These are phyloP conservation scores for Rhodinocichla rosea DNA, from an alignment of 2,113 vertebrate genomes.

Conservation along the genomic window DNA sequence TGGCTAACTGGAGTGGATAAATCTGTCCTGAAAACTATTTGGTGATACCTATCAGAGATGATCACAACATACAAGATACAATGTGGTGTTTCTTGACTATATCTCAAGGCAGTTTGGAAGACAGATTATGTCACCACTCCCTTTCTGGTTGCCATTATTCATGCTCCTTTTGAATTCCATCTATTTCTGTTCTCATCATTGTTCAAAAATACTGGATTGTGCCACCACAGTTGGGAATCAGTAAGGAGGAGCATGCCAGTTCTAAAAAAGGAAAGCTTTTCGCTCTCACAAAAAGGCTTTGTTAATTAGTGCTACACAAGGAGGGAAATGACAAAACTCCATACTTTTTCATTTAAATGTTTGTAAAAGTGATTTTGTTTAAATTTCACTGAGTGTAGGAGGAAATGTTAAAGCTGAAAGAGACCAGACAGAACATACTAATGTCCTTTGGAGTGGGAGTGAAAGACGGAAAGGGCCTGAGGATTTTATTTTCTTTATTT, in stretches of 20 bases:
- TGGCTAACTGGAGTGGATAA: not conserved
- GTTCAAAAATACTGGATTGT: conserved; percentile 60
- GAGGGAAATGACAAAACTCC: conserved; percentile 51
- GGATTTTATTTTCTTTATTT: conserved; percentile 10
- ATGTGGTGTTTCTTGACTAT: not conserved
- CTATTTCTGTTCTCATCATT: conserved; percentile 68
- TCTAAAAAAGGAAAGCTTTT: conserved; percentile 63
- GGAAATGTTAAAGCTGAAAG: conserved; percentile 56
- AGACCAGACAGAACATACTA: conserved; percentile 12
- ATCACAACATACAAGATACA: conserved; percentile 34
- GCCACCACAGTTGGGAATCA: conserved; percentile 57
- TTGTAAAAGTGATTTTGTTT: conserved; percentile 61
- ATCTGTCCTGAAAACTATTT: conserved; percentile 32
- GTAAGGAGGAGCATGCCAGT: conserved; percentile 22
- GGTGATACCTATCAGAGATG: conserved; percentile 31
- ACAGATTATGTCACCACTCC: conserved; percentile 39
- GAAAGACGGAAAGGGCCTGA: not conserved
- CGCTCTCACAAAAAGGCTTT: conserved; percentile 50
- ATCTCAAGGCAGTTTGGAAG: conserved; percentile 36
- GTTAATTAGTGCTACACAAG: conserved; percentile 37
- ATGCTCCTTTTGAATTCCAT: conserved; percentile 46
- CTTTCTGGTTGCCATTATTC: conserved; percentile 52
- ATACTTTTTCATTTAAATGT: conserved; percentile 48
- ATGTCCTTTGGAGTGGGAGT: not conserved
- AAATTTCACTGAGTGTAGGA: conserved; percentile 55